Percentiles rank a stretch among this genome's conserved stretches.
Conservation (phyloP, 2,113 vertebrate species). For the Pelobates fuscus region DNA sequence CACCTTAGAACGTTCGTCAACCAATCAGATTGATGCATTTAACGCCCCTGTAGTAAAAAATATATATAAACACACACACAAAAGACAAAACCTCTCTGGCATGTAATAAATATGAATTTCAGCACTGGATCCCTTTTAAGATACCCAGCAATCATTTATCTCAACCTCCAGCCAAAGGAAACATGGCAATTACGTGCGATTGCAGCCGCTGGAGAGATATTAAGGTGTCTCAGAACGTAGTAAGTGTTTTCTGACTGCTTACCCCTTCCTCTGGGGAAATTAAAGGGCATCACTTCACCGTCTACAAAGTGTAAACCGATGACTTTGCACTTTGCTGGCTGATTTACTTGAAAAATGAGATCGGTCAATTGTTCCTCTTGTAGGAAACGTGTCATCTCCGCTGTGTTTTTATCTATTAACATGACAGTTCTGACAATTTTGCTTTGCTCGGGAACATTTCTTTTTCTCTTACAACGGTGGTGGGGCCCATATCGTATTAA, state of each 20-base stretch:
- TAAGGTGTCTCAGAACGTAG: conserved; percentile 4
- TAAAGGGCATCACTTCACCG: background rate
- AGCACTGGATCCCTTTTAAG: too few relatives aligned
- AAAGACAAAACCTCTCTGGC: too few relatives aligned
- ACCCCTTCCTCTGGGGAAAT: conserved; percentile 20
- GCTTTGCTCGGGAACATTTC: too few relatives aligned
- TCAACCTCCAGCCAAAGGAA: background rate
- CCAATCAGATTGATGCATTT: too few relatives aligned
- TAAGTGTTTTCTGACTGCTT: conserved; percentile 1
- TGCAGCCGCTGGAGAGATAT: background rate
- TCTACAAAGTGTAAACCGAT: conserved; percentile 2
- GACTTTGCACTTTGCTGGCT: background rate
- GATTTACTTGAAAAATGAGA: background rate
- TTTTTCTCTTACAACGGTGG: too few relatives aligned
- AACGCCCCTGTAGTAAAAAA: too few relatives aligned
- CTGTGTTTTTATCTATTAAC: conserved; percentile 2
- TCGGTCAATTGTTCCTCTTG: background rate
- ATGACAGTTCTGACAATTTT: too few relatives aligned
- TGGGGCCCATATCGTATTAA: too few relatives aligned
- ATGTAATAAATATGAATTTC: too few relatives aligned
- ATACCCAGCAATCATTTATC: too few relatives aligned
- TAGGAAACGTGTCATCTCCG: background rate
- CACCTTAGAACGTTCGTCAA: too few relatives aligned
- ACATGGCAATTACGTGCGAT: background rate
- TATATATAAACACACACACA: too few relatives aligned